These are phyloP conservation scores for Enteromius unitaeniatus DNA, from an alignment of 2,797 vertebrate genomes.

Conservation along the genomic window DNA sequence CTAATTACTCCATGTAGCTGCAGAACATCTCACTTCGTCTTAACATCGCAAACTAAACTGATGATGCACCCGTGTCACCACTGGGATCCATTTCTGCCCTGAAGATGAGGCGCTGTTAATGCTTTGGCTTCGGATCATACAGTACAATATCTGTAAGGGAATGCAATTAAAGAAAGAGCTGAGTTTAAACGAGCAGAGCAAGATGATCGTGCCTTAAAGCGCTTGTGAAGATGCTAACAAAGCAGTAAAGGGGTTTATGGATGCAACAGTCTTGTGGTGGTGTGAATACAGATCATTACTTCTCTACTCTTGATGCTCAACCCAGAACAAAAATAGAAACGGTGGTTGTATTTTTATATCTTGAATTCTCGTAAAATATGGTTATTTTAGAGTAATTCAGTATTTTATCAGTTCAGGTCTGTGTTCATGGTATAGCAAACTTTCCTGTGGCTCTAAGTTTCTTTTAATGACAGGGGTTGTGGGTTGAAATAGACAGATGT, in stretches of 20 bases:
- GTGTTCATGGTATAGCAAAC: conserved; percentile 28
- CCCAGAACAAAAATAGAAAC: conserved; percentile 15
- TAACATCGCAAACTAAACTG: conserved; percentile 15
- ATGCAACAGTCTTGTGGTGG: background rate
- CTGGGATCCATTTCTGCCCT: background rate
- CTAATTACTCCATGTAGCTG: conserved; percentile 35
- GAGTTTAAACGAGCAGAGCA: background rate
- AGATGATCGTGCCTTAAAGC: background rate
- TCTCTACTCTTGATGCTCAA: background rate
- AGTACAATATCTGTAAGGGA: background rate
- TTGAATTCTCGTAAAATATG: background rate
- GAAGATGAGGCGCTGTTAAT: background rate
- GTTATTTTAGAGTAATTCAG: conserved; percentile 10
- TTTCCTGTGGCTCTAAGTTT: conserved; percentile 25
- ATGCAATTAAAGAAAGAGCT: conserved; percentile 1
- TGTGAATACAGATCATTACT: conserved; percentile 1
- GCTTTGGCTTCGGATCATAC: background rate
- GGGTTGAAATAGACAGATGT: conserved; percentile 47
- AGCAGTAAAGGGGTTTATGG: background rate
- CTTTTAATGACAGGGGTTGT: conserved; percentile 45
- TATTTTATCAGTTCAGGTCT: conserved; percentile 8
- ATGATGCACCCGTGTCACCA: conserved; percentile 2
- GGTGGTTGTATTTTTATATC: background rate
- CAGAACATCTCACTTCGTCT: background rate
- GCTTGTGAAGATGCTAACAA: background rate